Evolutionary conservation across 1,140 invertebrate species (phyloP).

Genomic region (Danaus melanippus): DNA sequence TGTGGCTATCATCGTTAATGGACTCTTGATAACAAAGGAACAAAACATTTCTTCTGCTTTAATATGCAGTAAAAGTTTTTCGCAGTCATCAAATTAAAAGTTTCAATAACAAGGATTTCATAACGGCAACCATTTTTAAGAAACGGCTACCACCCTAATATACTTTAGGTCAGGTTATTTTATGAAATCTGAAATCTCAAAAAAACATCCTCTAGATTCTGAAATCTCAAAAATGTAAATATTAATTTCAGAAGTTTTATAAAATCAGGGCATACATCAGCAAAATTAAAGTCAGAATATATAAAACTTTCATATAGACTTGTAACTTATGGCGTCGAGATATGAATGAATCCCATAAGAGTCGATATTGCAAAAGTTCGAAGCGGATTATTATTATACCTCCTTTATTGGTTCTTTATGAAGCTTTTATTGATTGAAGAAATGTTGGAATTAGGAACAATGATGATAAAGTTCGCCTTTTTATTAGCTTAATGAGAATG

Average conservation of each 20-base stretch:
- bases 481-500: slow-evolving; percentile 10
- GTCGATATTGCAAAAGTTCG: slow-evolving; percentile 42
- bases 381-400: slow-evolving; percentile 33
- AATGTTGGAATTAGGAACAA: slow-evolving; percentile 15
- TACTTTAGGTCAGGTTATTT: slow-evolving; percentile 2
- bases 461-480: slow-evolving; percentile 12
- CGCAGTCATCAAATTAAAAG: no score
- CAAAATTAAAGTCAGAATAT: slow-evolving; percentile 33
- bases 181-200: not conserved
- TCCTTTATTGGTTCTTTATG: slow-evolving; percentile 34
- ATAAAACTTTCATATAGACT: slow-evolving; percentile 35
- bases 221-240: no score
- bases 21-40: no score
- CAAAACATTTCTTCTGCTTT: no score
- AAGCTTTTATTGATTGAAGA: slow-evolving; percentile 14
- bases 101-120: no score
- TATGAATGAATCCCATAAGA: slow-evolving; percentile 45
- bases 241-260: slow-evolving; percentile 17
- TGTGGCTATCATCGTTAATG: no score
- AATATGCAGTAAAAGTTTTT: no score
- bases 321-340: slow-evolving; percentile 33
- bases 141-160: no score
- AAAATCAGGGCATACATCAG: slow-evolving; percentile 23
- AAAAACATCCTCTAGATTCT: no score
- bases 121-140: no score